Conservation (phyloP, 2,113 vertebrate genomes). For the Pygoscelis antarcticus region DNA sequence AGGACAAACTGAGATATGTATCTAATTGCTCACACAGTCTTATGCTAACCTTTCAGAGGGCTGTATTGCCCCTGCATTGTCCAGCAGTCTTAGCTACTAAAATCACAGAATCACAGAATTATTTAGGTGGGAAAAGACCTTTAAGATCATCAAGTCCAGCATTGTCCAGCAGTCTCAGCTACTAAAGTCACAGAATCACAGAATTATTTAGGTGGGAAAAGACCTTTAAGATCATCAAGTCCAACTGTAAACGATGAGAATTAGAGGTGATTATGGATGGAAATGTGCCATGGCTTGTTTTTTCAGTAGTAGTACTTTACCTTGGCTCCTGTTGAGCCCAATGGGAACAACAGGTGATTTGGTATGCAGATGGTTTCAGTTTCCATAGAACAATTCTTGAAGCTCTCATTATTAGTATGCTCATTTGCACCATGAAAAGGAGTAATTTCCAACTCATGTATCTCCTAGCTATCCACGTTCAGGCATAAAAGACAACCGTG, state of each 20-base stretch:
- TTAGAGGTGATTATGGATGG: neutral
- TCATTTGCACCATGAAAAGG: neutral
- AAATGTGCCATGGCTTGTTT: neutral
- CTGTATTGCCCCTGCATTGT: neutral
- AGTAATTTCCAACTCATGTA: neutral
- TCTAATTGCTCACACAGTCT: neutral
- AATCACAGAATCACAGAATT: too few relatives aligned
- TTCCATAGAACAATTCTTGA: neutral
- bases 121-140: too few relatives aligned
- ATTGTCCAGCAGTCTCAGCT: neutral
- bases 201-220: too few relatives aligned
- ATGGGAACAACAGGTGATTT: neutral
- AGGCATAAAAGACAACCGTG: neutral
- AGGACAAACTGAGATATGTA: neutral
- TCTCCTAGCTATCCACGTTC: neutral
- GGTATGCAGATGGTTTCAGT: neutral
- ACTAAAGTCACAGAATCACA: too few relatives aligned
- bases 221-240: too few relatives aligned
- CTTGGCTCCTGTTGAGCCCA: neutral
- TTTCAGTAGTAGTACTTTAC: neutral
- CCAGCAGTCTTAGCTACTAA: neutral
- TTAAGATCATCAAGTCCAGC: too few relatives aligned
- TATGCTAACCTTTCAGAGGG: neutral
- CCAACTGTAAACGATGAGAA: neutral
- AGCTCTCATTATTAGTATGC: neutral